phyloP scores from a whole-genome alignment of 1,140 invertebrate genomes.

The Leptinotarsa lineolata region DNA sequence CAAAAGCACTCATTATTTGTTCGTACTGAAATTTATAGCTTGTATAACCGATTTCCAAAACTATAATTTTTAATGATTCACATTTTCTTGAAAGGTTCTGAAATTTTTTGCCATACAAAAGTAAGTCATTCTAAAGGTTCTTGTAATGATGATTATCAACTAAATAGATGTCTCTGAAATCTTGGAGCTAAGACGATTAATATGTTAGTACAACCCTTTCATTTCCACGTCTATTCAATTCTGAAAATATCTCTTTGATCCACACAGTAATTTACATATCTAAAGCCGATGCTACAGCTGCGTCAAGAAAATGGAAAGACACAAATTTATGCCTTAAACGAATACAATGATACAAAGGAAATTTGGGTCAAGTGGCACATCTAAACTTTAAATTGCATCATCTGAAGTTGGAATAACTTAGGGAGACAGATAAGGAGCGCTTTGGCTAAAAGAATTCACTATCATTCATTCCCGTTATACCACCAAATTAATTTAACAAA shows the following conservation, averaged over 20 bases:
- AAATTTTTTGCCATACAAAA: too few relatives aligned
- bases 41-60: too few relatives aligned
- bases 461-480: constrained; percentile 41
- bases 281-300: background rate
- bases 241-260: constrained; percentile 4
- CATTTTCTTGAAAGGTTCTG: too few relatives aligned
- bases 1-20: too few relatives aligned
- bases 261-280: constrained; percentile 22
- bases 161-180: too few relatives aligned
- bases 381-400: constrained; percentile 43
- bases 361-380: constrained; percentile 44
- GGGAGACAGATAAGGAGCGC: constrained; percentile 37
- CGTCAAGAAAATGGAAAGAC: constrained; percentile 30
- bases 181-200: too few relatives aligned
- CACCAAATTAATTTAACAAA: constrained; percentile 44
- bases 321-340: constrained; percentile 34
- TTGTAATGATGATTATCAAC: too few relatives aligned
- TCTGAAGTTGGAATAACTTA: constrained; percentile 40
- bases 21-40: too few relatives aligned
- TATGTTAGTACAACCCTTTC: background rate
- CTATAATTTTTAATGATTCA: too few relatives aligned
- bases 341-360: constrained; percentile 42
- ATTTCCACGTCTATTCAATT: background rate
- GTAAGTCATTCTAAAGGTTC: too few relatives aligned
- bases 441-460: constrained; percentile 40